Evolutionary conservation across 2,113 vertebrate species (phyloP).

Genomic region (Cyanoderma ruficeps): DNA sequence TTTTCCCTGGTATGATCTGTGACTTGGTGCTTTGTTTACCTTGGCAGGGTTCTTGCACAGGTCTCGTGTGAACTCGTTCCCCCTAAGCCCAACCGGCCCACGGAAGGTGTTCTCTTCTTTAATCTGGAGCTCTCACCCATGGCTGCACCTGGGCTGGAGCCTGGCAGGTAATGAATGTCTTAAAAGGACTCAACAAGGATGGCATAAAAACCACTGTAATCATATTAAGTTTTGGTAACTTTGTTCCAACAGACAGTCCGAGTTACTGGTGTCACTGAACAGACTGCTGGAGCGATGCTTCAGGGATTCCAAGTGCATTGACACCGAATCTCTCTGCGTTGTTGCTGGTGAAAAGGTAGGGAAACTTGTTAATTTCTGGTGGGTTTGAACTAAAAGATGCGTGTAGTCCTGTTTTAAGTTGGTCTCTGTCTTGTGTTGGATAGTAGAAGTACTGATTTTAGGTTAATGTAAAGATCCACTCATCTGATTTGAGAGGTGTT

Average conservation of each 20-base stretch:
- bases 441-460: not conserved
- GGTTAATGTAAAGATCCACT: not conserved
- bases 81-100: conserved; percentile 90
- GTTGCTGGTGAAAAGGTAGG: conserved; percentile 94
- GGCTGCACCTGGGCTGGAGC: conserved; percentile 93
- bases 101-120: conserved; percentile 93
- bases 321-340: conserved; percentile 95
- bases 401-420: accelerated
- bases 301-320: conserved; percentile 93
- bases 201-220: not conserved
- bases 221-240: not conserved
- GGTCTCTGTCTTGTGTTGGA: not conserved
- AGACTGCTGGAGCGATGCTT: conserved; percentile 91
- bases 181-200: not conserved
- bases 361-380: not conserved
- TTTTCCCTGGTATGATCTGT: accelerated
- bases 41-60: conserved; percentile 89
- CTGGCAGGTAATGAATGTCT: conserved; percentile 82
- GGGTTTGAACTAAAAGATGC: not conserved
- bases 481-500: not conserved
- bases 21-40: not conserved
- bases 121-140: conserved; percentile 94
- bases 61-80: conserved; percentile 93
- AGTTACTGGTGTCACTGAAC: conserved; percentile 91
- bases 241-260: conserved; percentile 83